phyloP scores from a whole-genome alignment of 2,113 vertebrate species.

The Chamaea fasciata region DNA sequence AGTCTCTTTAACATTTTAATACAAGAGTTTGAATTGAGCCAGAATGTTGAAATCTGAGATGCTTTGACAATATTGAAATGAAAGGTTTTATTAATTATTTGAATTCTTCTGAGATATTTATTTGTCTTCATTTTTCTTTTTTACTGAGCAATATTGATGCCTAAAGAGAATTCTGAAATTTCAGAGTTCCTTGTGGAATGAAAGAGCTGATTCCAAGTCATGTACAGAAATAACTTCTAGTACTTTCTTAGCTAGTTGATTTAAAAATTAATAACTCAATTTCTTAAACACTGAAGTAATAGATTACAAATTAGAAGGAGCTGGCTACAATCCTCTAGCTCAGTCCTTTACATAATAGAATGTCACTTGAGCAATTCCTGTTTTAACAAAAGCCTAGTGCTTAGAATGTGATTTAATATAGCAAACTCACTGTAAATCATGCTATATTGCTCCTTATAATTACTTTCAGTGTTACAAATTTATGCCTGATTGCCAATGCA shows the following conservation, averaged over 20 bases:
- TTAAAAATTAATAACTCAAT: background rate
- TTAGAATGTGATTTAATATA: background rate
- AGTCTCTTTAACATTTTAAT: background rate
- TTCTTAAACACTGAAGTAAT: background rate
- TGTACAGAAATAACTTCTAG: background rate
- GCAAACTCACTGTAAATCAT: background rate
- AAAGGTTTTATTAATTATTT: background rate
- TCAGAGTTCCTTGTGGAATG: background rate
- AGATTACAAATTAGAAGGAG: background rate
- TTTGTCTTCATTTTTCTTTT: background rate
- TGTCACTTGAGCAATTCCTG: background rate
- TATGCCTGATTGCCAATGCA: background rate
- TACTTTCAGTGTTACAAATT: background rate
- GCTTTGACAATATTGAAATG: background rate
- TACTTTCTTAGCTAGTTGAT: background rate
- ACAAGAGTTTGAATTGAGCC: background rate
- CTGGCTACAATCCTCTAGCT: background rate
- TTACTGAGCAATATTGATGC: background rate
- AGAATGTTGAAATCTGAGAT: background rate
- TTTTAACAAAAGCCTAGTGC: background rate
- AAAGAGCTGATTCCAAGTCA: background rate
- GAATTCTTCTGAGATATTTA: background rate
- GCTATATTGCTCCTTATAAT: background rate
- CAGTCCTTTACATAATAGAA: background rate
- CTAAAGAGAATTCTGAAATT: background rate